These are phyloP conservation scores for Achroia grisella DNA, from an alignment of 1,140 invertebrate species.

Conservation along the genomic window DNA sequence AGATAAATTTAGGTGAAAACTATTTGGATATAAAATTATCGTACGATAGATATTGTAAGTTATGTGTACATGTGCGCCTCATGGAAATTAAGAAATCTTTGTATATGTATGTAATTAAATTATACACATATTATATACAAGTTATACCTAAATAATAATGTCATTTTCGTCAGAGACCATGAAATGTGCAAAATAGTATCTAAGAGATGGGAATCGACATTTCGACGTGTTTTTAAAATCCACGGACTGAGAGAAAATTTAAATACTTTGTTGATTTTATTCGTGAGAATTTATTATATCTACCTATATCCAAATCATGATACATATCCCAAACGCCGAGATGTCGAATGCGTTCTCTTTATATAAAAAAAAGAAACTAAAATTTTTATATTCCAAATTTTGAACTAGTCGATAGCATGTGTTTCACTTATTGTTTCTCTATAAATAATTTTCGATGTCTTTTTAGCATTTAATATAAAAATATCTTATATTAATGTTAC, in stretches of 20 bases:
- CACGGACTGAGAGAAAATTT: slow-evolving; percentile 2
- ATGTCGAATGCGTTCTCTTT: slow-evolving; percentile 47
- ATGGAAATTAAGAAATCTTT: slow-evolving; percentile 69
- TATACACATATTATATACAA: slow-evolving; percentile 73
- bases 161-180: slow-evolving; percentile 65
- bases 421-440: slow-evolving; percentile 41
- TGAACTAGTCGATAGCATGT: slow-evolving; percentile 68
- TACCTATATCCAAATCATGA: slow-evolving; percentile 42
- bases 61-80: slow-evolving; percentile 68
- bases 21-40: slow-evolving; percentile 68
- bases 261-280: not conserved
- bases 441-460: slow-evolving; percentile 54
- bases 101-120: slow-evolving; percentile 70
- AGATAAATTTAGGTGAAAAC: slow-evolving; percentile 62
- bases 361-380: slow-evolving; percentile 45
- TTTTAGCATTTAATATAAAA: slow-evolving; percentile 46
- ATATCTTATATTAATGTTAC: slow-evolving; percentile 44
- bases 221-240: slow-evolving; percentile 28
- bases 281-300: slow-evolving; percentile 19
- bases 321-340: slow-evolving; percentile 61
- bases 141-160: slow-evolving; percentile 60
- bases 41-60: slow-evolving; percentile 63
- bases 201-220: slow-evolving; percentile 38
- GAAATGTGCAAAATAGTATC: slow-evolving; percentile 43
- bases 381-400: slow-evolving; percentile 71